A percentile compares a stretch with the other conserved stretches of the same genome.
Evolutionary conservation across 2,888 invertebrate species (phyloP).

Genomic region (Xestobium rufovillosum): DNA sequence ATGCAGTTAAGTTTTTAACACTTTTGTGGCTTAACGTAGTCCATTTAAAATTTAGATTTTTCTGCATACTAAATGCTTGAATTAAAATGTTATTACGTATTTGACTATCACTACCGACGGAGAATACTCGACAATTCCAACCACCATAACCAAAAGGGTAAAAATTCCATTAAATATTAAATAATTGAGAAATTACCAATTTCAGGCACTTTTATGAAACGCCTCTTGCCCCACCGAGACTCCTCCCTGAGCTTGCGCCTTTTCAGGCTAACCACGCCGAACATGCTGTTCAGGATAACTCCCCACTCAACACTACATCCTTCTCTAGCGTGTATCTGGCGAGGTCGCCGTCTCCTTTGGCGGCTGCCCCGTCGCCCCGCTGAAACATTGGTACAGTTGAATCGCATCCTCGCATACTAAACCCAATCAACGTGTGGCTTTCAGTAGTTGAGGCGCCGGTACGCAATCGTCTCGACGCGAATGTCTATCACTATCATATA

Average conservation of each 20-base stretch:
- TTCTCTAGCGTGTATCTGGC: conserved; percentile 25
- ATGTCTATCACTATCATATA: conserved; percentile 42
- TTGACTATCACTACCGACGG: too few species aligned
- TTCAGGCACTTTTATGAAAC: conserved; percentile 37
- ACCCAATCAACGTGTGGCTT: conserved; percentile 53
- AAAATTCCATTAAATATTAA: conserved; percentile 45
- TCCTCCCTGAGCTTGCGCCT: conserved; percentile 42
- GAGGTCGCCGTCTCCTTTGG: conserved; percentile 17
- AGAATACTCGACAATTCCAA: too few species aligned
- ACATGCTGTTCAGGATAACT: conserved; percentile 31
- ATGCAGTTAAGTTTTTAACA: too few species aligned
- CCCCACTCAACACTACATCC: conserved; percentile 32
- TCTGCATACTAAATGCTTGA: too few species aligned
- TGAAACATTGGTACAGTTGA: conserved; percentile 30
- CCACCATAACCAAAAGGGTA: too few species aligned
- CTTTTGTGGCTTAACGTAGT: too few species aligned
- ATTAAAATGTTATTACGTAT: too few species aligned
- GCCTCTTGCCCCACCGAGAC: conserved; percentile 37
- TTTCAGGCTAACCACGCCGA: conserved; percentile 31
- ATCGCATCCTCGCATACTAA: conserved; percentile 42
- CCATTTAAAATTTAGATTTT: too few species aligned
- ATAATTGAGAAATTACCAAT: conserved; percentile 46
- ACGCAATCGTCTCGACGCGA: conserved; percentile 39
- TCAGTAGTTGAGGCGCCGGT: conserved; percentile 45
- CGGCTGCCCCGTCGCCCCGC: conserved; percentile 36